Percentiles rank a stretch among this genome's conserved stretches.
phyloP scores from a whole-genome alignment of 2,113 vertebrate genomes.

The Riparia riparia region DNA sequence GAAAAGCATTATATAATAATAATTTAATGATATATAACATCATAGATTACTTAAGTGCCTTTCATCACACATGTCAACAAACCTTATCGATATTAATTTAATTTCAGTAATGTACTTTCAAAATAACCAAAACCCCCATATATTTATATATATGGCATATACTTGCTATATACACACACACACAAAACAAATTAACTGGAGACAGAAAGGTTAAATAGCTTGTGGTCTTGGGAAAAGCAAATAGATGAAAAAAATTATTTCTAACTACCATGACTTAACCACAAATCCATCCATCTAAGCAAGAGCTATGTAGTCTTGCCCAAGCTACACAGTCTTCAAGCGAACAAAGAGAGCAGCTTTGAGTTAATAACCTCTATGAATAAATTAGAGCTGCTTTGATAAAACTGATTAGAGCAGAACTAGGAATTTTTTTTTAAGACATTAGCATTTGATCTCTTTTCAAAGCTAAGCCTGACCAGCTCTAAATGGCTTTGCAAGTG shows the following conservation, averaged over 20 bases:
- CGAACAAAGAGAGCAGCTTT: not conserved
- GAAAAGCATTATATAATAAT: not conserved
- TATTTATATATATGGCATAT: not conserved
- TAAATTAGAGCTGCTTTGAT: slow-evolving; percentile 14
- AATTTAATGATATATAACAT: not conserved
- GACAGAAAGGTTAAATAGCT: not conserved
- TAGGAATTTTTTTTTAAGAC: not conserved
- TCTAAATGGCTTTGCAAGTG: not conserved
- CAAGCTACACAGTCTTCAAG: not conserved
- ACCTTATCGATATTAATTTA: not conserved
- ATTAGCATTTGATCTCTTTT: not conserved
- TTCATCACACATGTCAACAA: not conserved
- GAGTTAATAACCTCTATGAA: not conserved
- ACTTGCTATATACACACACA: not conserved
- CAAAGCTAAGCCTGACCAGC: not conserved
- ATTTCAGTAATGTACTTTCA: not conserved
- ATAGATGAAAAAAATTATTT: not conserved
- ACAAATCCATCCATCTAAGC: not conserved
- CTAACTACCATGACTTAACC: not conserved
- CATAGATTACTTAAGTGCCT: not conserved
- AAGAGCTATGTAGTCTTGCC: not conserved
- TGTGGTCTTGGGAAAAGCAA: not conserved
- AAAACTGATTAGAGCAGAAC: not conserved
- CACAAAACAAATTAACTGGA: not conserved
- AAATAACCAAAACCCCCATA: not conserved